phyloP scores from a whole-genome alignment of 2,888 invertebrate species.

The Dolomedes plantarius region DNA sequence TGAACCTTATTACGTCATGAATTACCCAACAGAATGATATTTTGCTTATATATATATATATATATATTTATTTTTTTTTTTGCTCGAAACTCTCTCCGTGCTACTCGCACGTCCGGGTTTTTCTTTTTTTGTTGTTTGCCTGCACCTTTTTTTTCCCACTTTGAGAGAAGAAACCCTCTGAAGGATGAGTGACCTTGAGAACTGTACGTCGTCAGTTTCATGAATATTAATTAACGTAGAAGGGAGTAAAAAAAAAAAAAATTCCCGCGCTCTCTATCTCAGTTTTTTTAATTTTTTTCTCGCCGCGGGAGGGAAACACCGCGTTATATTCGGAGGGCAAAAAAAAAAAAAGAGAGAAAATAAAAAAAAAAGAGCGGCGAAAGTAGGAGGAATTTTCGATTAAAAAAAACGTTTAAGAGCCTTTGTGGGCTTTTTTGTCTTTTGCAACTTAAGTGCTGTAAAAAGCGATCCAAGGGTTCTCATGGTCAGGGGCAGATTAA shows the following conservation, averaged over 20 bases:
- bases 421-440: constrained; percentile 9
- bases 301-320: neutral
- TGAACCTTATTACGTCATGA: constrained; percentile 19
- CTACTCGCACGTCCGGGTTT: neutral
- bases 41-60: too few species aligned
- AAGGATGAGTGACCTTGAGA: constrained; percentile 49
- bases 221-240: constrained; percentile 54
- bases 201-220: constrained; percentile 21
- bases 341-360: too few species aligned
- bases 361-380: too few species aligned
- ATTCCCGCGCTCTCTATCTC: neutral
- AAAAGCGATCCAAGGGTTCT: neutral
- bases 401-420: constrained; percentile 12
- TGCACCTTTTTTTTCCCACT: too few species aligned
- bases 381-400: neutral
- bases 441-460: neutral
- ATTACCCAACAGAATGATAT: neutral
- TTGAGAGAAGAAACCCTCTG: neutral
- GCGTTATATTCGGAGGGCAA: neutral
- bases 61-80: neutral
- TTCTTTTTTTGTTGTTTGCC: too few species aligned
- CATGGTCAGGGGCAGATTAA: neutral
- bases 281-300: neutral
- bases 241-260: constrained; percentile 6
- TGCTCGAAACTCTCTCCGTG: neutral